Evolutionary conservation across 2,888 invertebrate genomes (phyloP).

Genomic region (Macropis europaea): DNA sequence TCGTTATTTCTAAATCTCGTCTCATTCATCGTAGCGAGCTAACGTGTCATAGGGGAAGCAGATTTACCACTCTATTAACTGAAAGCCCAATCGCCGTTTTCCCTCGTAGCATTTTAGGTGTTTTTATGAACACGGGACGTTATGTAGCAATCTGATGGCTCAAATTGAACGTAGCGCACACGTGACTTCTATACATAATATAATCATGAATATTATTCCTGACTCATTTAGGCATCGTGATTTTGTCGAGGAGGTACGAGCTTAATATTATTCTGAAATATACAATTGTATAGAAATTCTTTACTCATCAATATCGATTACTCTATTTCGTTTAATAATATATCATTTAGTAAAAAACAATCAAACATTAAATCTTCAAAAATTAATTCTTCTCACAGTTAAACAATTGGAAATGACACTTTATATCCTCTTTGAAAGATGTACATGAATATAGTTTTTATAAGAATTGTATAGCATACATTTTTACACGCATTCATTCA

Average conservation of each 20-base stretch:
- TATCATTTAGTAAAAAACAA: too few relatives aligned
- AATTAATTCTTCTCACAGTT: too few relatives aligned
- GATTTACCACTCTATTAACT: conserved; percentile 5
- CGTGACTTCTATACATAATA: too few relatives aligned
- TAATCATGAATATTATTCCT: too few relatives aligned
- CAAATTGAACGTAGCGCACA: conserved; percentile 4
- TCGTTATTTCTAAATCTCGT: neutral
- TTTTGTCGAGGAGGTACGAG: neutral
- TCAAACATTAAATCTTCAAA: too few relatives aligned
- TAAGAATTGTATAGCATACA: too few relatives aligned
- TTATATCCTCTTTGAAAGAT: too few relatives aligned
- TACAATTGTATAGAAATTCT: neutral
- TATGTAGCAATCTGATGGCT: conserved; percentile 6
- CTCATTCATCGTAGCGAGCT: neutral
- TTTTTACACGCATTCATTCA: too few relatives aligned
- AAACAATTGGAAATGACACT: too few relatives aligned
- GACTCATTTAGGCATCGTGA: conserved; percentile 8
- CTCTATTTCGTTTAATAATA: too few relatives aligned
- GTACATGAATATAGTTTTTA: too few relatives aligned
- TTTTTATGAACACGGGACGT: neutral
- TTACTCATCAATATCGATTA: neutral
- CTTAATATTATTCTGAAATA: neutral
- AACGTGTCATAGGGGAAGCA: neutral
- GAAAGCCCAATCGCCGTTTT: conserved; percentile 6
- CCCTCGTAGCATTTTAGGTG: neutral